Evolutionary conservation across 2,797 vertebrate species (phyloP).

Genomic region (Galago senegalensis): DNA sequence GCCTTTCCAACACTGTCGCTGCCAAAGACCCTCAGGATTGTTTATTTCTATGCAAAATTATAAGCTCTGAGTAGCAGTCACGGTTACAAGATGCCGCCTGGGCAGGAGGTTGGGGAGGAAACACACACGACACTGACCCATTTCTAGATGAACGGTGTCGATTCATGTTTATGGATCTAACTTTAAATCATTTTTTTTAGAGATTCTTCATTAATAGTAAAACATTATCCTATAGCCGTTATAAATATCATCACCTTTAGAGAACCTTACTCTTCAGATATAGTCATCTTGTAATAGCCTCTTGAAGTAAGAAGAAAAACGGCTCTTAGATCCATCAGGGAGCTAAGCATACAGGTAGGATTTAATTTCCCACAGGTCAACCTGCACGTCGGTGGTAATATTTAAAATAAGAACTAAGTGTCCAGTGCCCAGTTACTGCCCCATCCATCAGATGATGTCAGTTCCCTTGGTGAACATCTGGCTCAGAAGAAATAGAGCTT

Average conservation of each 20-base stretch:
- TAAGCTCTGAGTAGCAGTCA: neutral
- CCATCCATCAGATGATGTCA: neutral
- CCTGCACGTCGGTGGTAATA: neutral
- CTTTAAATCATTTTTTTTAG: neutral
- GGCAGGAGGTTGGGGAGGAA: neutral
- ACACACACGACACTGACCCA: neutral
- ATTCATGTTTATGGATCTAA: neutral
- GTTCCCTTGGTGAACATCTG: neutral
- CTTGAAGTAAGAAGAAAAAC: slow-evolving; percentile 24
- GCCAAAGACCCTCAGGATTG: neutral
- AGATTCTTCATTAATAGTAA: slow-evolving; percentile 9
- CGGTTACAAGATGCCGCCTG: neutral
- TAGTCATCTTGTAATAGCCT: neutral
- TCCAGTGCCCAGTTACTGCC: too few species aligned
- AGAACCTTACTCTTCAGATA: slow-evolving; percentile 9
- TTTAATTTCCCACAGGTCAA: slow-evolving; percentile 37
- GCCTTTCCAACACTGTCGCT: neutral
- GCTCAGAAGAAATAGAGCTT: neutral
- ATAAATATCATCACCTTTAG: neutral
- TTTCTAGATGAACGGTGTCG: neutral
- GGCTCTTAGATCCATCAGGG: neutral
- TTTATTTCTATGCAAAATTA: neutral
- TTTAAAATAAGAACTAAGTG: neutral
- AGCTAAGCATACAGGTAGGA: neutral
- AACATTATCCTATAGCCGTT: neutral